Percentiles rank a stretch among this genome's conserved stretches.
These are phyloP conservation scores for Crypturellus undulatus DNA, from an alignment of 2,113 vertebrate species.

Conservation along the genomic window DNA sequence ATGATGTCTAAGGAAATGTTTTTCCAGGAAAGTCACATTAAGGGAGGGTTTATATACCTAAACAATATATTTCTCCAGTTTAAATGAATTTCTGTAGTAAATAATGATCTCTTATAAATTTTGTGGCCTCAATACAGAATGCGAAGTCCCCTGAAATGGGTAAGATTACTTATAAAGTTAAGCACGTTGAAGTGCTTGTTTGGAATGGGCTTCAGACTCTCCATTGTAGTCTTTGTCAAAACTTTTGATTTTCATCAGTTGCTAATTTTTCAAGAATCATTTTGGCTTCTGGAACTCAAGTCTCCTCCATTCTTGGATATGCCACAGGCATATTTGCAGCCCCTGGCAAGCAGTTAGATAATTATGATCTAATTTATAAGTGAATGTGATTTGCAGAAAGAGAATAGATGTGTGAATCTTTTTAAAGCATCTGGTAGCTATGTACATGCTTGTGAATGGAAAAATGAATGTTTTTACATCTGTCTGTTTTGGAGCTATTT, in stretches of 20 bases:
- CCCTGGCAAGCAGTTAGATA: not conserved
- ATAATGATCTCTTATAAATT: not conserved
- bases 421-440: not conserved
- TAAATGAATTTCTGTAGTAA: not conserved
- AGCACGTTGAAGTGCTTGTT: fast-evolving
- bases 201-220: not conserved
- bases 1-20: not conserved
- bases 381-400: not conserved
- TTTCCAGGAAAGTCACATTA: not conserved
- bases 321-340: fast-evolving
- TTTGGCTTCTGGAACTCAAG: not conserved
- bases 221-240: not conserved
- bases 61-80: not conserved
- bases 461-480: not conserved
- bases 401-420: not conserved
- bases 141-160: not conserved
- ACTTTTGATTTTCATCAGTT: not conserved
- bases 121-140: not conserved
- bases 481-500: not conserved
- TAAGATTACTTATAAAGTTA: not conserved
- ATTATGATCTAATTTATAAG: not conserved
- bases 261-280: fast-evolving
- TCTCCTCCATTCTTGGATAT: not conserved
- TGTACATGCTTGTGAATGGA: not conserved
- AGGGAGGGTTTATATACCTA: not conserved